phyloP scores from a whole-genome alignment of 2,888 invertebrate genomes.

The Tenthredo mesomela region DNA sequence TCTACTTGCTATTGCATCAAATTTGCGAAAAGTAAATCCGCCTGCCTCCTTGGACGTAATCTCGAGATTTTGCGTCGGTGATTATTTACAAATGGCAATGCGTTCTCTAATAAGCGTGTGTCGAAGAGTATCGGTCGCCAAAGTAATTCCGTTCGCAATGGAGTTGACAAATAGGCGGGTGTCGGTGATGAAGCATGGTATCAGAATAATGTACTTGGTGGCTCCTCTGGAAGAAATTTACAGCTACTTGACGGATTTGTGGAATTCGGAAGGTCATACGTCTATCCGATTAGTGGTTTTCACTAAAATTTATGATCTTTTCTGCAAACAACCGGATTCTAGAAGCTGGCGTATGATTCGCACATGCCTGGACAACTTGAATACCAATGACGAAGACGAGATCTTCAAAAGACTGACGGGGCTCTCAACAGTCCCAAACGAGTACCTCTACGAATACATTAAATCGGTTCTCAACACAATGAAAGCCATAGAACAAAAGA shows the following conservation, averaged over 20 bases:
- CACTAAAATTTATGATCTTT: slow-evolving; percentile 55
- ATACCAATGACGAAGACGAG: slow-evolving; percentile 61
- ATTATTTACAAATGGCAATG: slow-evolving; percentile 62
- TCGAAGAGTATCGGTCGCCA: slow-evolving; percentile 58
- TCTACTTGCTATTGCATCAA: slow-evolving; percentile 28
- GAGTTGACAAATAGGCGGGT: slow-evolving; percentile 63
- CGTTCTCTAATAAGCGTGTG: slow-evolving; percentile 59
- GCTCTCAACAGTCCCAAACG: slow-evolving; percentile 48
- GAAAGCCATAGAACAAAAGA: slow-evolving; percentile 49
- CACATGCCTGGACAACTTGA: slow-evolving; percentile 58
- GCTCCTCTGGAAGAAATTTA: slow-evolving; percentile 56
- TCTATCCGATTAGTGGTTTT: slow-evolving; percentile 67
- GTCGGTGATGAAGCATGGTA: slow-evolving; percentile 70
- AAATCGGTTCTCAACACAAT: slow-evolving; percentile 56
- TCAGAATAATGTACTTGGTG: slow-evolving; percentile 65
- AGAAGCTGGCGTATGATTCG: slow-evolving; percentile 63
- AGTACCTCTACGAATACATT: slow-evolving; percentile 61
- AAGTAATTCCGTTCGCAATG: slow-evolving; percentile 62
- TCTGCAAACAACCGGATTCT: slow-evolving; percentile 57
- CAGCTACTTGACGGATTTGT: slow-evolving; percentile 57
- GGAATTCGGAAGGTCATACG: slow-evolving; percentile 62
- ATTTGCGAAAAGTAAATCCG: slow-evolving; percentile 65
- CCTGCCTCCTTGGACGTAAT: slow-evolving; percentile 67
- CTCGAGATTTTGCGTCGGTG: slow-evolving; percentile 61
- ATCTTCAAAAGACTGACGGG: slow-evolving; percentile 47